A percentile compares a stretch with the other conserved stretches of the same genome.
phyloP scores from a whole-genome alignment of 2,113 vertebrate species.

The Nicator chloris region DNA sequence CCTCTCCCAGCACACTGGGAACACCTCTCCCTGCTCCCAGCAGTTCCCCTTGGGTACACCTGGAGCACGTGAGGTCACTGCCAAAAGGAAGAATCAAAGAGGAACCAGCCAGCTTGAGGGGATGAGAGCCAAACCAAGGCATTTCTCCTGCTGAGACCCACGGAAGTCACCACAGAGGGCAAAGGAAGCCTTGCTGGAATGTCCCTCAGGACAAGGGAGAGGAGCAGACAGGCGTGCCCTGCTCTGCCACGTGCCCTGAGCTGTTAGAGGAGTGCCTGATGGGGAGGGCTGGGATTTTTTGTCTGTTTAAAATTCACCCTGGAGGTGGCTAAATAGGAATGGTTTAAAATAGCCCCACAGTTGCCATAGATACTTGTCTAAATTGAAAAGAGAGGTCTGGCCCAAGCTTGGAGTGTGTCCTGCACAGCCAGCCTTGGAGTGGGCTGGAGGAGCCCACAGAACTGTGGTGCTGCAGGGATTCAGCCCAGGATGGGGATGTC shows the following conservation, averaged over 20 bases:
- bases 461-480: background rate
- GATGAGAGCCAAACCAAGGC: background rate
- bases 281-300: background rate
- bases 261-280: background rate
- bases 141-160: background rate
- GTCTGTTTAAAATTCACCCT: background rate
- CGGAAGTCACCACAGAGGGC: background rate
- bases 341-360: background rate
- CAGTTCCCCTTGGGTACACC: background rate
- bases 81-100: background rate
- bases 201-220: background rate
- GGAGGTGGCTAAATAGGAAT: background rate
- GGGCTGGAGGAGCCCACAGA: background rate
- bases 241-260: accelerated
- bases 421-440: background rate
- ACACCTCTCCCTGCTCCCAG: no score
- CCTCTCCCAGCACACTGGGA: no score
- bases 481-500: background rate
- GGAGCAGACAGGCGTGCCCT: background rate
- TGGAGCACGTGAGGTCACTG: background rate
- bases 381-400: background rate
- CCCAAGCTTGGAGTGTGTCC: background rate
- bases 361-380: slow-evolving; percentile 4
- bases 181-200: background rate
- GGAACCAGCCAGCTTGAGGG: background rate